Percentiles rank a stretch among this genome's conserved stretches.
These are phyloP conservation scores for Shinisaurus crocodilurus DNA, from an alignment of 2,113 vertebrate genomes.

Conservation along the genomic window DNA sequence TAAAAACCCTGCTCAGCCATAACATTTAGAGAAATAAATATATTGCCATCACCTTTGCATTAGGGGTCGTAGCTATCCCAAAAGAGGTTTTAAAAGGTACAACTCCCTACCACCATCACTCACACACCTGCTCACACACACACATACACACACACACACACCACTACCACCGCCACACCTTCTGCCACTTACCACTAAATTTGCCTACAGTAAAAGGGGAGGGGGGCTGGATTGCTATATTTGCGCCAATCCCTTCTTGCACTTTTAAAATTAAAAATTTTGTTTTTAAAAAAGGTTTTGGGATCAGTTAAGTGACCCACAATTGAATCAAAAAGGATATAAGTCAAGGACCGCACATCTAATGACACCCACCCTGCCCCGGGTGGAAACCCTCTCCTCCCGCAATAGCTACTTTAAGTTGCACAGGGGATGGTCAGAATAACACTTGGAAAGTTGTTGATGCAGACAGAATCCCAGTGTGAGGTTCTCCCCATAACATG, in stretches of 20 bases:
- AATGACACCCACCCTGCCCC: no score
- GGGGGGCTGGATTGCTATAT: background rate
- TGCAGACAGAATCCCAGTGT: background rate
- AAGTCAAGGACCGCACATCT: no score
- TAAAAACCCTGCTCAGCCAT: background rate
- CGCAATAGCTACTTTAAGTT: no score
- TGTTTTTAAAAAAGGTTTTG: no score
- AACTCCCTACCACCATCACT: background rate
- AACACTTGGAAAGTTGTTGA: background rate
- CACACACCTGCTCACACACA: background rate
- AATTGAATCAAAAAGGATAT: no score
- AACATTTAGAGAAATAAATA: background rate
- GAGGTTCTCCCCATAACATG: background rate
- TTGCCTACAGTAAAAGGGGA: background rate
- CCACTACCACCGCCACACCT: no score
- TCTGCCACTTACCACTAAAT: background rate
- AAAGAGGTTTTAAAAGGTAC: background rate
- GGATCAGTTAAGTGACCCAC: no score
- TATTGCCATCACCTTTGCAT: background rate
- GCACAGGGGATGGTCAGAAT: background rate
- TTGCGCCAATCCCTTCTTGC: background rate
- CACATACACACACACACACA: no score
- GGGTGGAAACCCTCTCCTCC: no score
- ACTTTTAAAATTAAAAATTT: background rate
- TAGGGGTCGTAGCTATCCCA: background rate